phyloP scores from a whole-genome alignment of 2,888 invertebrate genomes.

The Aquatica leii region DNA sequence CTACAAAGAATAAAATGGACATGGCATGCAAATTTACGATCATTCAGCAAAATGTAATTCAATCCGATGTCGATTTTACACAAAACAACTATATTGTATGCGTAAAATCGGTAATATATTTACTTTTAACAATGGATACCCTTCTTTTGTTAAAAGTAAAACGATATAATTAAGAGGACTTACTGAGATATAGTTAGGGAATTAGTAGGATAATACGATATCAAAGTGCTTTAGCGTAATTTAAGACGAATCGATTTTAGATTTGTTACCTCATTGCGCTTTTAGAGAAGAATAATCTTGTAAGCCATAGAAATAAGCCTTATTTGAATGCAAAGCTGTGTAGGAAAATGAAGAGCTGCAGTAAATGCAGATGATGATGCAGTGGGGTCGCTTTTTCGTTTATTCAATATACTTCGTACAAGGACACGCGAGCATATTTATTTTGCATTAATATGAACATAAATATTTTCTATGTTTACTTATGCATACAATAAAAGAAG shows the following conservation, averaged over 20 bases:
- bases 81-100: slow-evolving; percentile 11
- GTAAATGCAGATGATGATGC: slow-evolving; percentile 19
- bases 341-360: slow-evolving; percentile 22
- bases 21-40: slow-evolving; percentile 21
- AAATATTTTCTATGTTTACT: too few species aligned
- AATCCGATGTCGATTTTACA: slow-evolving; percentile 8
- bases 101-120: background rate
- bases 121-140: background rate
- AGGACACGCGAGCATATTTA: too few species aligned
- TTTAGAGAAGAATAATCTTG: slow-evolving; percentile 21
- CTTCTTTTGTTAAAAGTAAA: background rate
- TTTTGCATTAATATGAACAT: too few species aligned
- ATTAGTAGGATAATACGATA: background rate
- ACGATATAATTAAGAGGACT: background rate
- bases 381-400: slow-evolving; percentile 13
- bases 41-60: slow-evolving; percentile 10
- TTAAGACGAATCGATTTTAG: slow-evolving; percentile 25
- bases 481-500: too few species aligned
- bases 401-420: too few species aligned
- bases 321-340: slow-evolving; percentile 26
- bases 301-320: slow-evolving; percentile 20
- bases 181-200: background rate
- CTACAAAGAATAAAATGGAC: slow-evolving; percentile 24
- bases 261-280: slow-evolving; percentile 23
- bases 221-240: slow-evolving; percentile 1